Evolutionary conservation across 2,113 vertebrate genomes (phyloP).

Genomic region (Macrotis lagotis): DNA sequence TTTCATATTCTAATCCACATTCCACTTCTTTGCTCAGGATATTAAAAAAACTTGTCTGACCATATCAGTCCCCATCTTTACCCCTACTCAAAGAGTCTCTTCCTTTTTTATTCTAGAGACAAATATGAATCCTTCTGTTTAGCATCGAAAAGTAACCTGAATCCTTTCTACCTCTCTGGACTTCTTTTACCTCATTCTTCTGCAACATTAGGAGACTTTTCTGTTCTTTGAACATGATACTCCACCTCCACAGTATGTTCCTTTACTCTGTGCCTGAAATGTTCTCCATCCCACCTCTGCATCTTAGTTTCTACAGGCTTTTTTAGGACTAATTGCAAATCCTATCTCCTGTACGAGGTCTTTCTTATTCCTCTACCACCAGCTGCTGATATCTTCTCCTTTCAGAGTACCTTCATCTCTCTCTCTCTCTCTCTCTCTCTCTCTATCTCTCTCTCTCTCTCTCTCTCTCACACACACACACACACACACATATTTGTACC

Average conservation of each 20-base stretch:
- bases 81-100: background rate
- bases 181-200: background rate
- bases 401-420: background rate
- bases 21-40: background rate
- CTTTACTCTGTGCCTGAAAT: background rate
- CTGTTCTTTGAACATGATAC: background rate
- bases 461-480: too few relatives aligned
- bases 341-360: background rate
- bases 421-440: too few relatives aligned
- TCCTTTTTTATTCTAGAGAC: background rate
- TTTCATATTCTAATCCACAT: background rate
- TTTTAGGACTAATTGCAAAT: background rate
- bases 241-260: background rate
- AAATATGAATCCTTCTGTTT: background rate
- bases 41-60: background rate
- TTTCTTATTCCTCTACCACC: background rate
- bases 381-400: background rate
- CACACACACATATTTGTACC: background rate
- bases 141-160: background rate
- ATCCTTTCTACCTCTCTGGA: background rate
- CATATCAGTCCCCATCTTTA: background rate
- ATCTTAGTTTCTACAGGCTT: background rate
- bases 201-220: background rate
- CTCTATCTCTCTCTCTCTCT: too few relatives aligned
- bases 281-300: background rate